Percentiles rank a stretch among this genome's conserved stretches.
Evolutionary conservation across 2,797 vertebrate genomes (phyloP).

Genomic region (Gorsachius magnificus): DNA sequence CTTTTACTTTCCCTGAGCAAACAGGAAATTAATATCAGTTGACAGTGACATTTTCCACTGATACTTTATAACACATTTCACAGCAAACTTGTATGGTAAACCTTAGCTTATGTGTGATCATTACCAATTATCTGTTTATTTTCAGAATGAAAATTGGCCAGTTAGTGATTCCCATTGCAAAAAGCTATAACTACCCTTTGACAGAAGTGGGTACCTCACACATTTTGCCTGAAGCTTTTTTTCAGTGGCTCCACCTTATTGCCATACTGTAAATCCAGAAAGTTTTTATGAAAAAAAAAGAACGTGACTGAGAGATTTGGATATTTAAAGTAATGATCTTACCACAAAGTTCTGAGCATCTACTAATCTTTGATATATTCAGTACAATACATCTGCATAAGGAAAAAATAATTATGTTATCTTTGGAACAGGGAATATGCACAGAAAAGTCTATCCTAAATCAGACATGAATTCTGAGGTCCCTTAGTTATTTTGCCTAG

Average conservation of each 20-base stretch:
- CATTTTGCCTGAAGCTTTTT: background rate
- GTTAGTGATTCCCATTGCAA: background rate
- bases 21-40: background rate
- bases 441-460: background rate
- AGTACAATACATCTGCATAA: background rate
- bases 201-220: background rate
- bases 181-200: background rate
- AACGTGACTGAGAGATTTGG: background rate
- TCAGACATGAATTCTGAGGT: background rate
- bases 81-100: background rate
- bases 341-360: background rate
- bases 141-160: background rate
- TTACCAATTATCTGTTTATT: background rate
- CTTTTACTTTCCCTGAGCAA: background rate
- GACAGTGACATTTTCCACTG: background rate
- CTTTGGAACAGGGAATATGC: background rate
- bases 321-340: background rate
- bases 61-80: background rate
- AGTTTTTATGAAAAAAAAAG: background rate
- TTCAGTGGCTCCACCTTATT: background rate
- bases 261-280: background rate
- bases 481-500: background rate
- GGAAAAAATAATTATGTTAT: background rate
- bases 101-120: background rate
- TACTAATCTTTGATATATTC: background rate